Conservation (phyloP, 2,113 vertebrate species). For the Bucco capensis region DNA sequence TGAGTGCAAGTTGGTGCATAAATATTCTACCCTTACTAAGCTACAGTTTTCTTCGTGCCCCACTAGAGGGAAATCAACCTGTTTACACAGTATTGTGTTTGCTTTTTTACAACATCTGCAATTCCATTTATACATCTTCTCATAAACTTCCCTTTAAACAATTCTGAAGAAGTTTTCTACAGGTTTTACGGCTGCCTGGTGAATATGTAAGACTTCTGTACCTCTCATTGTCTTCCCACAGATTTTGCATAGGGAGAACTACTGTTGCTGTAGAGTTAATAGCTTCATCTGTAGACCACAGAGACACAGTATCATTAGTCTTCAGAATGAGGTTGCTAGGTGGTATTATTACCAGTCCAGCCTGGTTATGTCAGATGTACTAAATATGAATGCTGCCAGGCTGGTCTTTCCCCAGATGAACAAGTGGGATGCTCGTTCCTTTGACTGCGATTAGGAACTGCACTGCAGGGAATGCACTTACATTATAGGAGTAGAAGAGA, state of each 20-base stretch:
- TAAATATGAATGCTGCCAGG: background rate
- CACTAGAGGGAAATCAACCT: background rate
- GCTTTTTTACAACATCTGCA: background rate
- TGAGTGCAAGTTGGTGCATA: background rate
- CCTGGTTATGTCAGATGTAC: background rate
- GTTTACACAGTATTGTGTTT: background rate
- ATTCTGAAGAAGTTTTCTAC: background rate
- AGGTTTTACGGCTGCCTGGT: background rate
- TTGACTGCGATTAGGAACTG: background rate
- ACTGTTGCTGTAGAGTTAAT: background rate
- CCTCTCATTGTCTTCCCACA: background rate
- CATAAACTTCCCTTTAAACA: background rate
- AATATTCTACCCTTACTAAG: background rate
- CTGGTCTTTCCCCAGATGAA: background rate
- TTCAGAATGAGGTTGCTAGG: background rate
- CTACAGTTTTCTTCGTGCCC: background rate
- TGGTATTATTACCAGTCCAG: background rate
- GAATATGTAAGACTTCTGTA: background rate
- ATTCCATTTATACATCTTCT: background rate
- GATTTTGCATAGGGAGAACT: background rate
- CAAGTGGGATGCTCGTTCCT: background rate
- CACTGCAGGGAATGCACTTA: accelerated
- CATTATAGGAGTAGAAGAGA: accelerated
- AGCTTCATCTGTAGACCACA: background rate
- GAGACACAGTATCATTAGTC: background rate